phyloP scores from a whole-genome alignment of 2,797 vertebrate species.

The Scleropages formosus region DNA sequence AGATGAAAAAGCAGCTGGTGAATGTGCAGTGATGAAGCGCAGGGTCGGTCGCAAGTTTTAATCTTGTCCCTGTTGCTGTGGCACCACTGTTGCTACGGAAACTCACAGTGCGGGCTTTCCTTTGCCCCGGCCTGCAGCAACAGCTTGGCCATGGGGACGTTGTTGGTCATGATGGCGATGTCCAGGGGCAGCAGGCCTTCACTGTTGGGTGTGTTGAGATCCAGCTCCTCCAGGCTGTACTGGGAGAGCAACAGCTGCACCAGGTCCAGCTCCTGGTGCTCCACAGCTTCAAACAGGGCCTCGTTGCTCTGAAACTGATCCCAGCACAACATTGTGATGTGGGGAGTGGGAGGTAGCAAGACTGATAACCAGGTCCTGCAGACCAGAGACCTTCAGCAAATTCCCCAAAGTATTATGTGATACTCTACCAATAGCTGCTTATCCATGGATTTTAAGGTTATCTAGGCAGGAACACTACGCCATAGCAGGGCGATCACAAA shows the following conservation, averaged over 20 bases:
- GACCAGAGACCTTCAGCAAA: not conserved
- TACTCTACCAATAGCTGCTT: not conserved
- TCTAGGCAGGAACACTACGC: too few species aligned
- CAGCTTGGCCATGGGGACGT: constrained; percentile 82
- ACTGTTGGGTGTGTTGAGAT: constrained; percentile 89
- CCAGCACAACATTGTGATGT: not conserved
- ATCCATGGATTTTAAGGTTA: too few species aligned
- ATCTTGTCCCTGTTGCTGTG: constrained; percentile 30
- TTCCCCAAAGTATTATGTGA: not conserved
- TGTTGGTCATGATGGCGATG: constrained; percentile 92
- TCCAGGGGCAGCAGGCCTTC: constrained; percentile 89
- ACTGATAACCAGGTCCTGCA: not conserved
- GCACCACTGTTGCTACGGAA: constrained; percentile 31
- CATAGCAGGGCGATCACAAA: too few species aligned
- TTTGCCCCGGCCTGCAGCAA: constrained; percentile 82
- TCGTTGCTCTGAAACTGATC: constrained; percentile 82
- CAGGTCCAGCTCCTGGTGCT: constrained; percentile 84
- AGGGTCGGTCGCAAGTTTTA: constrained; percentile 10
- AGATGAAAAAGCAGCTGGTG: not conserved
- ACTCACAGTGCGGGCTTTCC: constrained; percentile 92
- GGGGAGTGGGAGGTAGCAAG: not conserved
- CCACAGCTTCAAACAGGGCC: constrained; percentile 85
- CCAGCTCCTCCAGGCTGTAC: constrained; percentile 86
- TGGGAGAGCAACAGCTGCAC: constrained; percentile 82
- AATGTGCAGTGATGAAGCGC: not conserved